Evolutionary conservation across 2,888 invertebrate species (phyloP), one percentile per base, ranked within the genome.

Genomic region (Acleris sparsana): DNA sequence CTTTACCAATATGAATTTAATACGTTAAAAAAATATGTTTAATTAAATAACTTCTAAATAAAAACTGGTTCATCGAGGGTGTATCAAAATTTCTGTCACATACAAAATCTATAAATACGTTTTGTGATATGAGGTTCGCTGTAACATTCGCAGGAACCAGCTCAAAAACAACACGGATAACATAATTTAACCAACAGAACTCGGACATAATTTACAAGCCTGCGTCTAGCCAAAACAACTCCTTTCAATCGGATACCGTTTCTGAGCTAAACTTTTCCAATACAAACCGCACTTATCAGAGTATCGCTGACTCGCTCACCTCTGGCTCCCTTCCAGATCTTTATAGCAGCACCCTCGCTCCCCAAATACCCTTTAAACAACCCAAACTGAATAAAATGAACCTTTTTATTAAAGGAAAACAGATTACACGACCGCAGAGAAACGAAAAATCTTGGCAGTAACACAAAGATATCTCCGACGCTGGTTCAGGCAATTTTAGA

Each of bases 401-500:
- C 55, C 22, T 9, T 65, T 16, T 17, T 2, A 7, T n/a, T 11
- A 22, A 29, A 44, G 55, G 0, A 4, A 20, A n/a, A 66, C 22
- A n/a, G 56, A 48, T 43, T 46, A 6, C 9, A 22, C 22, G 7
- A 55, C 33, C 16, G 66, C 52, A 51, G 1, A 18, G 3, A 3
- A 33, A 11, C 20, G 60, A 56, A 49, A 22, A 51, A 33, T 56
- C 60, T 65, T 56, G 20, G 55, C 22, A 7, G 17, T n/a, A 13
- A 13, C 7, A 49, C 65, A 55, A 52, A 51, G 9, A 44, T 61
- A 43, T 20, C 20, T 33, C 11, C 9, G 3, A 33, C 55, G 7
- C 5, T 46, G 17, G 46, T 49, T 25, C 33, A 33, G 29, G 33
- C 69, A 51, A 75, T 66, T 72, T 68, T 72, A 52, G 71, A 64